These are phyloP conservation scores for Aepyceros melampus DNA, from an alignment of 2,113 vertebrate genomes.

Conservation along the genomic window DNA sequence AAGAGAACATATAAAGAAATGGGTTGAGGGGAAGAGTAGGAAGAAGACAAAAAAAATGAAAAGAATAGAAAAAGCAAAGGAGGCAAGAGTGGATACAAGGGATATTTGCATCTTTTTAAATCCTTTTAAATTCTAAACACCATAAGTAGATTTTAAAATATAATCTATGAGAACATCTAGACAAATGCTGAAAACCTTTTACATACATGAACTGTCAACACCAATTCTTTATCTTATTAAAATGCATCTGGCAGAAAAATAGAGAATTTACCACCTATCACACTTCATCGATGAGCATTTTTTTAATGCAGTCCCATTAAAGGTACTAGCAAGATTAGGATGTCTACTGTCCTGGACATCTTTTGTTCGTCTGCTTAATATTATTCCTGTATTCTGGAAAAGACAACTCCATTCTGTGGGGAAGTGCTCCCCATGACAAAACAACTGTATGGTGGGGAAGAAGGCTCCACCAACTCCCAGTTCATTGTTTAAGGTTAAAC, in stretches of 20 bases:
- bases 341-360: neutral
- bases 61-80: neutral
- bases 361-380: neutral
- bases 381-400: neutral
- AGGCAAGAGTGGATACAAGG: neutral
- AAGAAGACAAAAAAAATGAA: neutral
- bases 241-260: neutral
- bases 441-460: fast-evolving
- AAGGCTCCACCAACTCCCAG: neutral
- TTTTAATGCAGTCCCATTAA: neutral
- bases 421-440: neutral
- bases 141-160: neutral
- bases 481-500: neutral
- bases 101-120: neutral
- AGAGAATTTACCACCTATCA: neutral
- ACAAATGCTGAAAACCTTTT: neutral
- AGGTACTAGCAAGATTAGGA: neutral
- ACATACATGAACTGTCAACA: neutral
- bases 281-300: neutral
- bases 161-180: neutral
- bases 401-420: neutral
- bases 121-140: neutral
- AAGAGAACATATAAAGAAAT: neutral
- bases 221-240: neutral
- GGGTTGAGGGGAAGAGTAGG: neutral